Conservation (phyloP, 2,888 invertebrate genomes). For the Mayetiola destructor region DNA sequence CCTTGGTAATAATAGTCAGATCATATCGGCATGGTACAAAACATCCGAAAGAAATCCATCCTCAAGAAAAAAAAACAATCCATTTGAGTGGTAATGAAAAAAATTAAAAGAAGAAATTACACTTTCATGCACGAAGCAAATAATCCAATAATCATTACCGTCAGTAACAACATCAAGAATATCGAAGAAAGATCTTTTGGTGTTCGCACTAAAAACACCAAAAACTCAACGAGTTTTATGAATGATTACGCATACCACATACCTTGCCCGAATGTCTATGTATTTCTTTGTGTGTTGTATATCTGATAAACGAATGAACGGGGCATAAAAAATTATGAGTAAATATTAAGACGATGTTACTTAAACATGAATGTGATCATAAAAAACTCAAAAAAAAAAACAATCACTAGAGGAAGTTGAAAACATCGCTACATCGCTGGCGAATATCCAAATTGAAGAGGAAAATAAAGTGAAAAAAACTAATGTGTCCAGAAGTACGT, state of each 20-base stretch:
- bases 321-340: not conserved
- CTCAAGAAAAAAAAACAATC: too few relatives aligned
- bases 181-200: not conserved
- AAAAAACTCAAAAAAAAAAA: not conserved
- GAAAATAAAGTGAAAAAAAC: not conserved
- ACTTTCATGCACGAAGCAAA: not conserved
- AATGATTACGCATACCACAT: not conserved
- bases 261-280: not conserved
- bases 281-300: too few relatives aligned
- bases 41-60: not conserved
- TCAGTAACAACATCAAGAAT: not conserved
- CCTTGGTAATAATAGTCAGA: not conserved
- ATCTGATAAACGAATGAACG: not conserved
- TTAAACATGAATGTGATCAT: not conserved
- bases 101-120: not conserved
- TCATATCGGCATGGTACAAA: not conserved
- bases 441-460: not conserved
- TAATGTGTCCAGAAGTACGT: not conserved
- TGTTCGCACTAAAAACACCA: not conserved
- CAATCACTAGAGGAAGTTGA: not conserved
- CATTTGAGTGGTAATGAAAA: too few relatives aligned
- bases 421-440: not conserved
- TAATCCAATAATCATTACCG: slow-evolving; percentile 11
- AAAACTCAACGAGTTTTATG: not conserved
- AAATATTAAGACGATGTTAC: not conserved